phyloP scores from a whole-genome alignment of 1,140 invertebrate genomes.

The Leucophenga varia region DNA sequence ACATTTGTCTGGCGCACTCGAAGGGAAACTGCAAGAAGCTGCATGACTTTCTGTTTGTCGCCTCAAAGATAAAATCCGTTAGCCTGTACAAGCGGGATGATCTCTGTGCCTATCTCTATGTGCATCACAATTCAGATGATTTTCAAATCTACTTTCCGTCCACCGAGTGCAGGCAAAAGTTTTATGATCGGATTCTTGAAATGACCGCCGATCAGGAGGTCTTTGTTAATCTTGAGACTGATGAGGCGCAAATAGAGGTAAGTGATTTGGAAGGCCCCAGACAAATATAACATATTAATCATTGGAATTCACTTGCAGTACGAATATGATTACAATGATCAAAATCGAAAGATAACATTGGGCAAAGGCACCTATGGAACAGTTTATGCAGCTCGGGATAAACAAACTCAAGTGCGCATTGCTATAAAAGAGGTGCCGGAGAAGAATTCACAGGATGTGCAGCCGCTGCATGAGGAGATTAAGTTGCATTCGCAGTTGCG shows the following conservation, averaged over 20 bases:
- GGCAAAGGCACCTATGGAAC: slow-evolving; percentile 96
- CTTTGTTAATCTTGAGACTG: slow-evolving; percentile 70
- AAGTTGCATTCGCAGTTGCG: slow-evolving; percentile 93
- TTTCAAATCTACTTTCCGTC: slow-evolving; percentile 99
- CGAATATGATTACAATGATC: slow-evolving; percentile 95
- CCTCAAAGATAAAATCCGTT: slow-evolving; percentile 89
- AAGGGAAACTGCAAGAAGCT: slow-evolving; percentile 77
- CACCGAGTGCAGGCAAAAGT: slow-evolving; percentile 76
- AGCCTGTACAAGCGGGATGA: slow-evolving; percentile 95
- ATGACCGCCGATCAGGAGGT: slow-evolving; percentile 84
- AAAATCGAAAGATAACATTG: slow-evolving; percentile 81
- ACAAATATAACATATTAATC: no score
- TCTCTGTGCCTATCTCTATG: slow-evolving; percentile 94
- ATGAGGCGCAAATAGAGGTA: slow-evolving; percentile 47
- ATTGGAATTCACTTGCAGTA: slow-evolving; percentile 68
- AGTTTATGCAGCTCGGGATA: slow-evolving; percentile 92
- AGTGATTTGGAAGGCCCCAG: no score
- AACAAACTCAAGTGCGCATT: slow-evolving; percentile 93
- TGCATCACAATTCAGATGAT: slow-evolving; percentile 97
- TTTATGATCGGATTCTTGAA: slow-evolving; percentile 78
- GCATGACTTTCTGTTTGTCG: slow-evolving; percentile 92
- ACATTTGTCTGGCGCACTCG: slow-evolving; percentile 78
- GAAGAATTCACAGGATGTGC: slow-evolving; percentile 94
- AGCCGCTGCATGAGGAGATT: slow-evolving; percentile 98
- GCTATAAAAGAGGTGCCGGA: slow-evolving; percentile 98